Evolutionary conservation across 2,113 vertebrate genomes (phyloP).

Genomic region (Nothocercus julius): DNA sequence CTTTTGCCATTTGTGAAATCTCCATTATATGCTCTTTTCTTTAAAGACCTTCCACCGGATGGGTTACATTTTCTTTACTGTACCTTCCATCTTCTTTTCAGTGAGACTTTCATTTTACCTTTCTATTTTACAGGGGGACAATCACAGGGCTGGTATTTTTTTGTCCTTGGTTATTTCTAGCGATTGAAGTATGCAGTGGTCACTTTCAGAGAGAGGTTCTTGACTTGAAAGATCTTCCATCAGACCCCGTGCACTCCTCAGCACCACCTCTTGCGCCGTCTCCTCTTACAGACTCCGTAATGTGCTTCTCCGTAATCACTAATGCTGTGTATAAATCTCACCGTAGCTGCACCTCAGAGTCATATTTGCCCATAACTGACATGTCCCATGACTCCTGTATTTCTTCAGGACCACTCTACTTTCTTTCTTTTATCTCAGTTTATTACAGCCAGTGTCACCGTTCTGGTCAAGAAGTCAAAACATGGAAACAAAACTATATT

Average conservation of each 20-base stretch:
- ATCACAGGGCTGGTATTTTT: neutral
- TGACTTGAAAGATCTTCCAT: neutral
- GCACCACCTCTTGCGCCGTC: neutral
- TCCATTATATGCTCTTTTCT: neutral
- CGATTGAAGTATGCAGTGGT: neutral
- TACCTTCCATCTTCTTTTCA: neutral
- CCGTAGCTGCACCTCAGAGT: neutral
- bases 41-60: neutral
- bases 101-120: neutral
- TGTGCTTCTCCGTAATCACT: neutral
- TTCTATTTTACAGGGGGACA: neutral
- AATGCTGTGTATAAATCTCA: neutral
- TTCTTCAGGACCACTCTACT: neutral
- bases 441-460: neutral
- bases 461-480: neutral
- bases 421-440: neutral
- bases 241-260: neutral
- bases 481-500: neutral
- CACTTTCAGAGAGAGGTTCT: neutral
- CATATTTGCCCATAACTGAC: neutral
- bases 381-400: neutral
- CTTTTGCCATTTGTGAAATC: neutral
- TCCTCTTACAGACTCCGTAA: neutral
- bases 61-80: neutral
- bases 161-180: neutral